These are phyloP conservation scores for Cladopsammia gracilis DNA, from an alignment of 64 coral and sea anemone genomes.

Conservation along the genomic window DNA sequence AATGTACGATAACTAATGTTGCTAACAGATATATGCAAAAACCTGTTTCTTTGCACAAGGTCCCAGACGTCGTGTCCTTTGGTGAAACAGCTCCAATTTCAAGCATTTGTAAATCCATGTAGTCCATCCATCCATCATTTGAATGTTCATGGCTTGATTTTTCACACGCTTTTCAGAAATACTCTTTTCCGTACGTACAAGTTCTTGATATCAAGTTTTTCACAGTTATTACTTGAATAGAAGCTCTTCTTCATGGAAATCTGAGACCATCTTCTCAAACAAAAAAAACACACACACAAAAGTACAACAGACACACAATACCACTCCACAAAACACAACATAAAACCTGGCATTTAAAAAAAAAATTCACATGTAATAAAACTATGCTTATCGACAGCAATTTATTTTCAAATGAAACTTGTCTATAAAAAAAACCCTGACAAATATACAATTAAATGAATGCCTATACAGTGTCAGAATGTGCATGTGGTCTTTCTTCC, in stretches of 20 bases:
- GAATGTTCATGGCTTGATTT: neutral
- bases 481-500: too few relatives aligned
- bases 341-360: conserved; percentile 11
- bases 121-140: neutral
- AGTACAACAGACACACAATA: neutral
- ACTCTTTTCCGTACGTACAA: neutral
- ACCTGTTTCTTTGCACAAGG: conserved; percentile 8
- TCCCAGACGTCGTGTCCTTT: neutral
- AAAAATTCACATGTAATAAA: neutral
- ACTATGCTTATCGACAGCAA: too few relatives aligned
- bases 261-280: neutral
- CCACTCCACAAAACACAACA: neutral
- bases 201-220: neutral
- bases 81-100: neutral
- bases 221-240: neutral
- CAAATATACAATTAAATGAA: too few relatives aligned
- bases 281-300: neutral
- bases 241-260: neutral
- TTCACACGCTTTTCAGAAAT: neutral
- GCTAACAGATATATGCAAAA: conserved; percentile 28
- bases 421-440: too few relatives aligned
- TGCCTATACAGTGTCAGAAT: too few relatives aligned
- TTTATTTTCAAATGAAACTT: too few relatives aligned
- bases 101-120: neutral
- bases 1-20: neutral